Percentiles rank a stretch among this genome's conserved stretches.
These are phyloP conservation scores for Zoroaster sp. DNA, from an alignment of 53 echinoderm and acorn worm genomes.

Conservation along the genomic window DNA sequence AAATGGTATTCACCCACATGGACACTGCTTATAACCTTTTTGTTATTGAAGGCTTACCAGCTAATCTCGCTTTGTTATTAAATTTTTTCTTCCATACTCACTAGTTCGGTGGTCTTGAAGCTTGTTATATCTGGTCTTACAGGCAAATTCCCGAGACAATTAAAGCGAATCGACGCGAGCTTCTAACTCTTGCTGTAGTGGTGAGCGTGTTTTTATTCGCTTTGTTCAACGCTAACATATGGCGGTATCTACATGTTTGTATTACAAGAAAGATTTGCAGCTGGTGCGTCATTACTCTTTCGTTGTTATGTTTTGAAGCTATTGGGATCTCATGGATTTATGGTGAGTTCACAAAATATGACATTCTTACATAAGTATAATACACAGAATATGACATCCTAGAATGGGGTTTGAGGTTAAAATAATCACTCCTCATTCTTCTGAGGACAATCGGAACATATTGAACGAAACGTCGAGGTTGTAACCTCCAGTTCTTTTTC, in stretches of 20 bases:
- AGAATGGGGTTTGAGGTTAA: background rate
- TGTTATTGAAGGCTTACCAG: too few relatives aligned
- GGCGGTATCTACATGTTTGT: constrained; percentile 67
- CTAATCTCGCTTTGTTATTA: too few relatives aligned
- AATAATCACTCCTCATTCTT: too few relatives aligned
- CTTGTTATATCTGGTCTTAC: constrained; percentile 61
- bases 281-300: constrained; percentile 61
- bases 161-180: constrained; percentile 49
- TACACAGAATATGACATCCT: background rate
- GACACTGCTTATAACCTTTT: too few relatives aligned
- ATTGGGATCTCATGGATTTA: constrained; percentile 69
- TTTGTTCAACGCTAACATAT: constrained; percentile 62
- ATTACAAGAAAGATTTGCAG: constrained; percentile 37
- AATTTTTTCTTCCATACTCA: background rate
- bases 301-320: constrained; percentile 60
- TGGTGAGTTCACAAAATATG: constrained; percentile 12
- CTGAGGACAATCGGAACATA: too few relatives aligned
- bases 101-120: constrained; percentile 74
- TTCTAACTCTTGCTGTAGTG: constrained; percentile 32
- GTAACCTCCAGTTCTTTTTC: too few relatives aligned
- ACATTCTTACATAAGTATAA: background rate
- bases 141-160: constrained; percentile 53
- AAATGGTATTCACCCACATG: too few relatives aligned
- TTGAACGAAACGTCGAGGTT: too few relatives aligned
- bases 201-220: constrained; percentile 57